Conservation (phyloP, 1,140 invertebrate genomes). For the Stenopsyche tienmushanensis region DNA sequence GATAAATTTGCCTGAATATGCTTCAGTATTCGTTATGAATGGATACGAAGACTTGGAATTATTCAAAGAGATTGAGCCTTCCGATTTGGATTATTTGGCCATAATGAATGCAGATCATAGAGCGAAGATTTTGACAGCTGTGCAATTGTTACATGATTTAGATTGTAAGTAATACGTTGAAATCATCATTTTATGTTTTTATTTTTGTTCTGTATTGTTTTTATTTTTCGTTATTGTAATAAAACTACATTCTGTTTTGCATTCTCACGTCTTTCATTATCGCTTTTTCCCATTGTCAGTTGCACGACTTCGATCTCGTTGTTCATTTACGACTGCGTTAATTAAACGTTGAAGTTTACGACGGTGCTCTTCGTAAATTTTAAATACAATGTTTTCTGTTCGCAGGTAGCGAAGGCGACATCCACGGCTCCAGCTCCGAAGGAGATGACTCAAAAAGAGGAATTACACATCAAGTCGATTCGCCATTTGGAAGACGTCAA, state of each 20-base stretch:
- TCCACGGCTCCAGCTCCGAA: conserved; percentile 73
- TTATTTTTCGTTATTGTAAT: conserved; percentile 2
- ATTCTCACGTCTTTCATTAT: conserved; percentile 12
- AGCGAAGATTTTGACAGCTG: conserved; percentile 85
- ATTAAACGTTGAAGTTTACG: no score
- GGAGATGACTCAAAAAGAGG: conserved; percentile 63
- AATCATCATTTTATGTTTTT: neutral
- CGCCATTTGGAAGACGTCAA: conserved; percentile 71
- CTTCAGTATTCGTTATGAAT: conserved; percentile 86
- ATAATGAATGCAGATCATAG: conserved; percentile 85
- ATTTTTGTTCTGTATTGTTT: neutral
- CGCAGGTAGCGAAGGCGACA: conserved; percentile 69
- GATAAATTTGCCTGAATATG: conserved; percentile 82
- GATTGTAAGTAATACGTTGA: conserved; percentile 69
- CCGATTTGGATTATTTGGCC: conserved; percentile 86
- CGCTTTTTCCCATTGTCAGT: neutral
- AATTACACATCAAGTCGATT: conserved; percentile 49
- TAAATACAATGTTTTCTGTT: no score
- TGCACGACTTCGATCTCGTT: no score
- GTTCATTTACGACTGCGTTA: no score
- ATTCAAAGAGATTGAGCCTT: conserved; percentile 88
- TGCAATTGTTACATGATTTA: conserved; percentile 85
- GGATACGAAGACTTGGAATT: conserved; percentile 92
- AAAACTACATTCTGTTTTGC: conserved; percentile 4
- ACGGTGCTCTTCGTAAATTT: no score